Percentiles rank a stretch among this genome's conserved stretches.
These are phyloP conservation scores for Cynopterus sphinx DNA, from an alignment of 2,797 vertebrate species.

Conservation along the genomic window DNA sequence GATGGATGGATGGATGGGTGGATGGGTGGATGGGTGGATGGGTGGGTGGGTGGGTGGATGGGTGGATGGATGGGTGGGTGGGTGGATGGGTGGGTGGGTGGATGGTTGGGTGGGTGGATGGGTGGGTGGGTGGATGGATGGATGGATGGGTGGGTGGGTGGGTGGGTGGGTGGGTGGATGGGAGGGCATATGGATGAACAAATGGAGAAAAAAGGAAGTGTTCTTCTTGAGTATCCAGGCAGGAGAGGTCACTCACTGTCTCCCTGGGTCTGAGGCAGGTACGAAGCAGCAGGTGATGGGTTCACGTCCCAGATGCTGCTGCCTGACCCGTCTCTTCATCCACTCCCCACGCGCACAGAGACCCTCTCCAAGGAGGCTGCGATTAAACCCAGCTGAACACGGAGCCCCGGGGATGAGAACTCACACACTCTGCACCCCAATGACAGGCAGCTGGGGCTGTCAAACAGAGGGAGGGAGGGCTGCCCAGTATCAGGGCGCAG, in stretches of 20 bases:
- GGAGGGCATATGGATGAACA: not conserved
- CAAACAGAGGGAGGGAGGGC: constrained; percentile 80
- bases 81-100: not conserved
- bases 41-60: too few species aligned
- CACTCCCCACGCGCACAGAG: constrained; percentile 77
- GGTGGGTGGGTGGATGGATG: too few species aligned
- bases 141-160: not conserved
- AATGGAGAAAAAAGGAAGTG: not conserved
- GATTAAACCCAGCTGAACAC: constrained; percentile 81
- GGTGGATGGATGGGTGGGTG: not conserved
- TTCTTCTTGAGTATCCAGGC: not conserved
- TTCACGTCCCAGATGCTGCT: constrained; percentile 68
- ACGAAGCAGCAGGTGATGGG: constrained; percentile 29
- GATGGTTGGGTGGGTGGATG: too few species aligned
- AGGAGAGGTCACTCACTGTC: not conserved
- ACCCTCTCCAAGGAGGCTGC: constrained; percentile 74
- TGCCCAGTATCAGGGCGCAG: constrained; percentile 77
- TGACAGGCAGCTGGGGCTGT: constrained; percentile 81
- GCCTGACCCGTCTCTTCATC: constrained; percentile 68
- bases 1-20: accelerated
- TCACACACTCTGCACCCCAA: constrained; percentile 78
- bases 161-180: not conserved
- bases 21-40: accelerated
- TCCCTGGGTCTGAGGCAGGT: not conserved
- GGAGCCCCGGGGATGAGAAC: constrained; percentile 67